Conservation (phyloP, 1,140 invertebrate species). For the Drosophila takahashii region DNA sequence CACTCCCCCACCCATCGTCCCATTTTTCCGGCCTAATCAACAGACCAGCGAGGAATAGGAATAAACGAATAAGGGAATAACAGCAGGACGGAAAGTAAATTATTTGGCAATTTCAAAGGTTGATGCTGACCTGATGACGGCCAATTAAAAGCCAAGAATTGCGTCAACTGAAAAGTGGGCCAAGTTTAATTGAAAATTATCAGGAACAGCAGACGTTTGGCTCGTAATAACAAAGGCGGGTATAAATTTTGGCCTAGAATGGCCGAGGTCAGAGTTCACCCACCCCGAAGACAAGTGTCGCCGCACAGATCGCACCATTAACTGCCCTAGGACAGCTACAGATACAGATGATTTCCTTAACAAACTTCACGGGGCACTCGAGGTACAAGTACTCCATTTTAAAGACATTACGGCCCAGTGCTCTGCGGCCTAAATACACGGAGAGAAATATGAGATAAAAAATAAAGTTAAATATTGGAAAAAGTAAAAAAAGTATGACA, state of each 20-base stretch:
- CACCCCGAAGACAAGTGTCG: constrained; percentile 18
- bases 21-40: constrained; percentile 60
- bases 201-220: constrained; percentile 29
- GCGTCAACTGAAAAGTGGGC: constrained; percentile 26
- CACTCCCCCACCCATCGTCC: constrained; percentile 6
- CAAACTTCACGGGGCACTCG: constrained; percentile 33
- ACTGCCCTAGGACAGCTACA: constrained; percentile 33
- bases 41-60: constrained; percentile 4
- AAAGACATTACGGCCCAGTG: constrained; percentile 31
- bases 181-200: constrained; percentile 67
- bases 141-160: constrained; percentile 68
- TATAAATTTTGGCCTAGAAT: constrained; percentile 1
- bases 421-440: constrained; percentile 3
- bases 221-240: constrained; percentile 9
- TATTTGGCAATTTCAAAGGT: constrained; percentile 60
- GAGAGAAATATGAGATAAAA: not conserved
- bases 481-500: too few relatives aligned
- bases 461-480: too few relatives aligned
- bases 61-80: constrained; percentile 9
- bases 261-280: not conserved
- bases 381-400: constrained; percentile 36
- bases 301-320: constrained; percentile 34
- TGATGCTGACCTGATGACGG: constrained; percentile 56
- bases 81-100: constrained; percentile 43
- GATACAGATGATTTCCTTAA: constrained; percentile 42